phyloP scores from a whole-genome alignment of 2,113 vertebrate species.

The Apteryx mantelli region DNA sequence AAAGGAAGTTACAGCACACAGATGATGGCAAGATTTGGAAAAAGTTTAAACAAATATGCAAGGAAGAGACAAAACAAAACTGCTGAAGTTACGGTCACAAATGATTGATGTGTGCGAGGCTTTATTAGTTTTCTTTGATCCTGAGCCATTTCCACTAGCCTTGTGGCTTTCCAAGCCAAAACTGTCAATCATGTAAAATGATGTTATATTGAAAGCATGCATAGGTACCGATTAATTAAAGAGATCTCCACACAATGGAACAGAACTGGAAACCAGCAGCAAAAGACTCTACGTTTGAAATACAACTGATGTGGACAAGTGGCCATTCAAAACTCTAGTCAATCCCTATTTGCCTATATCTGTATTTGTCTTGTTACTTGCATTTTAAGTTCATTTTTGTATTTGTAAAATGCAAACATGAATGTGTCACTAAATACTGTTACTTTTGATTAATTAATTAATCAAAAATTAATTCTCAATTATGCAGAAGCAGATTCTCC shows the following conservation, averaged over 20 bases:
- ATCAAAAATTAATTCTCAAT: not conserved
- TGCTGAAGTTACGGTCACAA: not conserved
- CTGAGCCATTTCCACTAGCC: not conserved
- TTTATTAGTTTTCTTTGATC: not conserved
- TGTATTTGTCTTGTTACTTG: not conserved
- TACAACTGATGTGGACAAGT: accelerated
- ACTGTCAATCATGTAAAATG: not conserved
- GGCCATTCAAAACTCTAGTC: not conserved
- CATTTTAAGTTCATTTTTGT: not conserved
- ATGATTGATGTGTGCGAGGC: not conserved
- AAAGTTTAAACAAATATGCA: not conserved
- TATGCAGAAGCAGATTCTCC: not conserved
- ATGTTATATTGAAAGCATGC: accelerated
- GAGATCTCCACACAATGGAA: not conserved
- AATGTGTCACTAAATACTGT: not conserved
- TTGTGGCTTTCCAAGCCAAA: not conserved
- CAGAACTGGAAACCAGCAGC: not conserved
- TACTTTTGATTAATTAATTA: not conserved
- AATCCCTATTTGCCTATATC: not conserved
- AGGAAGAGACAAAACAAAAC: not conserved
- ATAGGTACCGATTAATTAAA: accelerated
- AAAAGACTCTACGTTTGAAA: not conserved
- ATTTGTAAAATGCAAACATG: not conserved
- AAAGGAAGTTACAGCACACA: not conserved
- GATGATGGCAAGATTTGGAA: not conserved